Conservation (phyloP, 2,888 invertebrate species). For the Eupithecia exiguata region DNA sequence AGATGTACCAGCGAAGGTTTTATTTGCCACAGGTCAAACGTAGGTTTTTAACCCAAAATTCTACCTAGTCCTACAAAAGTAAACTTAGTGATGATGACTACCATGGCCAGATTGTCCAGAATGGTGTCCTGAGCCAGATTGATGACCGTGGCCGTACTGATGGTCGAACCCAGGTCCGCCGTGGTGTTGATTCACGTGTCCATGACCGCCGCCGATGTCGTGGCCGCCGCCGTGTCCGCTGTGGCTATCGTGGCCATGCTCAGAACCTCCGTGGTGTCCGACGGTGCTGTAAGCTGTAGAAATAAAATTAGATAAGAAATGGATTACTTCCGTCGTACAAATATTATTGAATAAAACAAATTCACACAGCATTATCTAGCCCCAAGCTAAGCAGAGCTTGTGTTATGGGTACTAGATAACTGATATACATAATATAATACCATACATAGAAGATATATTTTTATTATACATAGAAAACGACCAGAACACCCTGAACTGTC, state of each 20-base stretch:
- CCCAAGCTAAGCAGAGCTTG: too few species aligned
- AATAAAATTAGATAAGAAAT: neutral
- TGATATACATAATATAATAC: too few species aligned
- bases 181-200: neutral
- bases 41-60: neutral
- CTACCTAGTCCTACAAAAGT: neutral
- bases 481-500: too few species aligned
- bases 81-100: neutral
- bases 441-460: too few species aligned
- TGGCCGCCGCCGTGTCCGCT: neutral
- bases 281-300: neutral
- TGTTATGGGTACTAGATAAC: too few species aligned
- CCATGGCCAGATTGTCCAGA: too few species aligned
- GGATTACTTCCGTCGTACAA: too few species aligned
- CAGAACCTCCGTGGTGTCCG: neutral
- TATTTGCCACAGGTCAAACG: neutral
- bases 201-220: neutral
- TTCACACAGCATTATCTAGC: too few species aligned
- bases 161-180: too few species aligned
- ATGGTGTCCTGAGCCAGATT: neutral
- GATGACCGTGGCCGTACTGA: neutral
- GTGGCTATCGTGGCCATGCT: neutral
- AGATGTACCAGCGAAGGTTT: slow-evolving; percentile 1
- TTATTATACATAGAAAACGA: too few species aligned
- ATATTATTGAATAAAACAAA: too few species aligned